A percentile compares a stretch with the other conserved stretches of the same genome.
These are phyloP conservation scores for Arge pagana DNA, from an alignment of 2,888 invertebrate species.

Conservation along the genomic window DNA sequence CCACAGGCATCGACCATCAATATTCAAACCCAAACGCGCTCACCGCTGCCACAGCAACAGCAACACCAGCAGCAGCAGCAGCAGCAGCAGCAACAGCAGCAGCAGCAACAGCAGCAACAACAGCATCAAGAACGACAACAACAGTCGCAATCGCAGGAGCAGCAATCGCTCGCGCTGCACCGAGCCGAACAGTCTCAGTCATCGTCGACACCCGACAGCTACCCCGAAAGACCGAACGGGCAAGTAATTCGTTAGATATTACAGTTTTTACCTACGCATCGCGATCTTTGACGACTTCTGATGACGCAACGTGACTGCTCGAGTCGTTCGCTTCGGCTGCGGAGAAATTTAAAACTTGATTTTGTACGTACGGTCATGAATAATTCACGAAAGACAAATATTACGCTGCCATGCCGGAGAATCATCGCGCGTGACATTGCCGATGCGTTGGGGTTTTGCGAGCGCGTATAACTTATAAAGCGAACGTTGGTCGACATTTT, in stretches of 20 bases:
- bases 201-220: constrained; percentile 23
- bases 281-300: neutral
- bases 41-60: constrained; percentile 30
- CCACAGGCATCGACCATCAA: too few relatives aligned
- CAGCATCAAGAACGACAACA: constrained; percentile 24
- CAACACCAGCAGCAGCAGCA: constrained; percentile 28
- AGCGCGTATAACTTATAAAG: too few relatives aligned
- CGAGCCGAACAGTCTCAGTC: constrained; percentile 33
- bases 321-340: neutral
- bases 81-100: constrained; percentile 22
- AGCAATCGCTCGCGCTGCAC: constrained; percentile 24
- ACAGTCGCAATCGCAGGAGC: too few relatives aligned
- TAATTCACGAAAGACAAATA: constrained; percentile 20
- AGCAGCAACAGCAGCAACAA: constrained; percentile 25
- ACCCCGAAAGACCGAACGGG: constrained; percentile 48
- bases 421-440: constrained; percentile 12
- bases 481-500: too few relatives aligned
- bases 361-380: constrained; percentile 7
- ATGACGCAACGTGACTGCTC: neutral
- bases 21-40: too few relatives aligned
- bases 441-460: too few relatives aligned
- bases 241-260: constrained; percentile 26
- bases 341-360: constrained; percentile 10
- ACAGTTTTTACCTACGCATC: neutral
- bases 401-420: constrained; percentile 2